Base-by-base conservation (phyloP, 2,113 vertebrate genomes). In the Catharus fuscescens region DNA sequence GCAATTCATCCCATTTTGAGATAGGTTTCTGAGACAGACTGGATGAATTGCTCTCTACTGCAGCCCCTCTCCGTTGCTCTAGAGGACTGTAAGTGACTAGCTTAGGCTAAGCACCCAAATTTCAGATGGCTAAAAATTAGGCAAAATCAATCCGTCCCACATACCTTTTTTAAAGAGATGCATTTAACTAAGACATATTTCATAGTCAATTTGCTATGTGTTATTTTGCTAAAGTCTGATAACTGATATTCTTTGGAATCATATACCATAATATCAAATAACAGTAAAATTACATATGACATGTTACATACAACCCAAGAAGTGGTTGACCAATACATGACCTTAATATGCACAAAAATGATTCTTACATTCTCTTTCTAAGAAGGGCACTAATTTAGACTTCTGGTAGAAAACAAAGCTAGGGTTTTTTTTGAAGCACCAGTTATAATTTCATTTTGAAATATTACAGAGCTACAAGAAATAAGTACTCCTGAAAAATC, bases 1-100 rank as follows among this genome's bases (percentile, higher is more conserved):
- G 64, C 62, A 90, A 34, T 86, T 77, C 47, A 95, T 93, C 34
- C 62, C 47, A 23, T 90, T 90, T 92, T 86, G 50, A 94, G 71
- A 77, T 59, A 86, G 50, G 34, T 52, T 24, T 77, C 42, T 77
- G 76, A 90, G 67, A 76, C 3, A 85, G 70, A n/a, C 16, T 65
- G 23, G 42, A 94, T 76, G 53, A 92, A 90, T 74, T 80, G 32
- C n/a, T 73, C 29, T 65, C 25, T 66, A 15, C 56, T n/a, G 17
- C 50, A 83, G 5, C 42, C 50, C 90, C 42, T 60, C 56, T 94
- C 59, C 48, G 20, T 47, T 76, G 40, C 25, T 77, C 18, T 24
- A n/a, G n/a, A 80, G 59, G 29, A 93, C 48, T 53, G 48, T 20
- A 53, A 69, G 19, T 36, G 50, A 40, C 48, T 50, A 57, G 31